Conservation (phyloP, 2,888 invertebrate genomes). For the Plagodis pulveraria region DNA sequence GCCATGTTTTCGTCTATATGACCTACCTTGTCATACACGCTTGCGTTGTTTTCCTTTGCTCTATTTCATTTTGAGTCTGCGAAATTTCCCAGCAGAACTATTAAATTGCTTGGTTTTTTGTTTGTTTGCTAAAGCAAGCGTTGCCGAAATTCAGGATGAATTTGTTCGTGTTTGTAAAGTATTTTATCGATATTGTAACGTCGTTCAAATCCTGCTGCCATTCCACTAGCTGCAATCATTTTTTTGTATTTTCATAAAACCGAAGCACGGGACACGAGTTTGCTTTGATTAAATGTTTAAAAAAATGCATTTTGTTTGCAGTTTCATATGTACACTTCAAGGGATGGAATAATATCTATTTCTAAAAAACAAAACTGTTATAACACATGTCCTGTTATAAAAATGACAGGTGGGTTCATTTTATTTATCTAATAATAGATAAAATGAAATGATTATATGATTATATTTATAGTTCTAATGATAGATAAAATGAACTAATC, state of each 20-base stretch:
- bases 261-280: background rate
- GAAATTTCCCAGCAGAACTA: conserved; percentile 48
- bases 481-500: no score
- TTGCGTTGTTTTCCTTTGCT: conserved; percentile 37
- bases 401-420: no score
- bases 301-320: background rate
- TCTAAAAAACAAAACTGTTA: no score
- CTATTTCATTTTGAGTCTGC: conserved; percentile 44
- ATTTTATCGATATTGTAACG: conserved; percentile 11
- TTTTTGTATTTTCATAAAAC: conserved; percentile 7
- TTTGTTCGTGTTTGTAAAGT: conserved; percentile 28
- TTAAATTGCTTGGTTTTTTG: conserved; percentile 42
- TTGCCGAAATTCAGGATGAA: conserved; percentile 33
- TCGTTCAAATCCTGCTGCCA: conserved; percentile 11
- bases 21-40: conserved; percentile 43
- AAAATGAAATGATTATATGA: no score
- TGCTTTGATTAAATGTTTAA: conserved; percentile 1
- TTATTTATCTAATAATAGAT: no score
- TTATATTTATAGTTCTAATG: no score
- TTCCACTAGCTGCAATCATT: background rate
- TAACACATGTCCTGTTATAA: no score
- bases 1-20: conserved; percentile 42
- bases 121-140: conserved; percentile 35
- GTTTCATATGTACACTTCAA: background rate
- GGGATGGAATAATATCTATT: no score